Base-by-base conservation (phyloP, 2,113 vertebrate species). In the Aspiorhynchus laticeps region DNA sequence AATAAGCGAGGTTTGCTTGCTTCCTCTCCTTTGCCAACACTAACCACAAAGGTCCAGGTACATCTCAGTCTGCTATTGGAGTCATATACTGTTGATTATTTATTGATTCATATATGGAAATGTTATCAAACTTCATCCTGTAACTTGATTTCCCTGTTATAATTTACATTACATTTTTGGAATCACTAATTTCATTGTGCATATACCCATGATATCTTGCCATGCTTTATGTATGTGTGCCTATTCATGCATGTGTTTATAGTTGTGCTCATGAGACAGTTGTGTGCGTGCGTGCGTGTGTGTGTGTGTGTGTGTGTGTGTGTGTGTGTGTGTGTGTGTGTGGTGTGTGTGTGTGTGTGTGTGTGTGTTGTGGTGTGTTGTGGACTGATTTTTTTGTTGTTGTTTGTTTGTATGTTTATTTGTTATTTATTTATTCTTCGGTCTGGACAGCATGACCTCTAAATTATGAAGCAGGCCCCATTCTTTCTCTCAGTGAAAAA, bases 391-490 rank as follows among this genome's bases (percentile, higher is more conserved):
- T 90, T 91, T 90, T 14, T 48, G 2, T 91, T 90, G 92, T 93
- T 92, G 88, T 90, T 89, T 36, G 69, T 90, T 90, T 93, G 91
- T 91, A 43, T 87, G 48, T 85, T 84, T 86, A 33, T 83, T 77
- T 80, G 74, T 94, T 93, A 92, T 93, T 93, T 94, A 94, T 94
- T 94, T 94, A 91, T 91, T 85, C 48, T 61, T 87, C 84, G 85
- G 28, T 33, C 86, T 87, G 90, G 91, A 90, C 89, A 89, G 93
- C 91, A 94, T 94, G 92, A 92, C 90, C 87, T 92, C 91, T 95
- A 91, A 95, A 95, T 95, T 94, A 95, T 95, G 90, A 90, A 95
- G 88, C 91, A 95, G 94, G 90, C 91, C 91, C 94, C 91, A 91
- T 93, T 92, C 92, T 94, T 92, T 94, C 91, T 91, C 91, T 93